phyloP scores from a whole-genome alignment of 1,140 invertebrate species.

The Varroa destructor region DNA sequence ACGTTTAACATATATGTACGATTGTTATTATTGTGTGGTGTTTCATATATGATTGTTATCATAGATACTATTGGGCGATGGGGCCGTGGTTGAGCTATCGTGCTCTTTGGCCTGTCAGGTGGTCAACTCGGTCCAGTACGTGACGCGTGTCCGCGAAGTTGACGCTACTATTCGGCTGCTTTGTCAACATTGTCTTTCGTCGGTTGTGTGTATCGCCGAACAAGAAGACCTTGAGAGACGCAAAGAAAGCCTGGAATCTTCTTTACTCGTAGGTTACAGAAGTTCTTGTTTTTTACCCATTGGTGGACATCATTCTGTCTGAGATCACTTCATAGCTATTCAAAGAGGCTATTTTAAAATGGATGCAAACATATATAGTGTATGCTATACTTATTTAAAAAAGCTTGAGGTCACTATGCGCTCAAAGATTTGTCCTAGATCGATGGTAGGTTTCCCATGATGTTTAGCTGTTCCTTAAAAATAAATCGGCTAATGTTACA shows the following conservation, averaged over 20 bases:
- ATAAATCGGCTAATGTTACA: too few species aligned
- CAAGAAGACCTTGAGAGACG: constrained; percentile 22
- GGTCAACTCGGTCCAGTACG: constrained; percentile 26
- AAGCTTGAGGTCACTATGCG: too few species aligned
- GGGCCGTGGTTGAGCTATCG: constrained; percentile 19
- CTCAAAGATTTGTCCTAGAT: too few species aligned
- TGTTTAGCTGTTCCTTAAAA: too few species aligned
- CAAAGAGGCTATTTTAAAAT: too few species aligned
- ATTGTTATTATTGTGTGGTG: too few species aligned
- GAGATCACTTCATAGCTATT: too few species aligned
- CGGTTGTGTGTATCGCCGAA: constrained; percentile 4
- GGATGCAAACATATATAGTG: too few species aligned
- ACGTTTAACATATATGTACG: too few species aligned
- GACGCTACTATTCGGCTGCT: constrained; percentile 4
- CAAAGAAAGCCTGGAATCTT: constrained; percentile 21
- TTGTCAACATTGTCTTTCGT: constrained; percentile 22
- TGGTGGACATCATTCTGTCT: too few species aligned
- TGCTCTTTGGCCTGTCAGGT: constrained; percentile 24
- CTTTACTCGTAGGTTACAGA: not conserved
- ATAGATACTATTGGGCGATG: constrained; percentile 18
- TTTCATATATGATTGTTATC: not conserved
- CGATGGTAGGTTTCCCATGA: too few species aligned
- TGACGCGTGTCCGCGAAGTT: constrained; percentile 14
- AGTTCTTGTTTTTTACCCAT: not conserved
- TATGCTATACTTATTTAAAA: too few species aligned